A percentile compares a stretch with the other conserved stretches of the same genome.
These are phyloP conservation scores for Podarcis lilfordi DNA, from an alignment of 2,797 vertebrate genomes.

Conservation along the genomic window DNA sequence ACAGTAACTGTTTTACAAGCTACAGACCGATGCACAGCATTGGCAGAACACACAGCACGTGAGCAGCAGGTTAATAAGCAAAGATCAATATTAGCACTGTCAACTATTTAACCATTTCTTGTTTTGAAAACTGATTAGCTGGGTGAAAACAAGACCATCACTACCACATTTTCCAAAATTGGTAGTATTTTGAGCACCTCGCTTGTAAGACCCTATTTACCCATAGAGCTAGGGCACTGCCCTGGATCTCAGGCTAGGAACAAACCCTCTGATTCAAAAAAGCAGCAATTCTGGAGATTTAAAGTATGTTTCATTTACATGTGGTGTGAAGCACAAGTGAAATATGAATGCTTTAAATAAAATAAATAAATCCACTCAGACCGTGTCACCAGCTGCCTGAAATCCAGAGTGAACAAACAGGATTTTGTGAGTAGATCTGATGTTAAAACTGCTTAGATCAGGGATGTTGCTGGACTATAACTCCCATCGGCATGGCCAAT, in stretches of 20 bases:
- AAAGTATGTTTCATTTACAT: not conserved
- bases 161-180: not conserved
- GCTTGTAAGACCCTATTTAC: not conserved
- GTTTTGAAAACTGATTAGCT: not conserved
- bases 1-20: accelerated
- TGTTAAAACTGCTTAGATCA: not conserved
- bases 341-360: not conserved
- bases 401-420: not conserved
- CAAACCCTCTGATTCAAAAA: not conserved
- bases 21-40: not conserved
- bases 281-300: not conserved
- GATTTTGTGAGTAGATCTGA: not conserved
- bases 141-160: not conserved
- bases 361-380: not conserved
- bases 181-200: not conserved
- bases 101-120: not conserved
- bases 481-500: too few relatives aligned
- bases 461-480: too few relatives aligned
- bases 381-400: not conserved
- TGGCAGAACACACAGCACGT: not conserved
- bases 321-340: not conserved
- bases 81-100: not conserved
- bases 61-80: not conserved
- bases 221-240: not conserved
- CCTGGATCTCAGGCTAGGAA: not conserved